Conservation (phyloP, 2,797 vertebrate species). For the Platalea minor region DNA sequence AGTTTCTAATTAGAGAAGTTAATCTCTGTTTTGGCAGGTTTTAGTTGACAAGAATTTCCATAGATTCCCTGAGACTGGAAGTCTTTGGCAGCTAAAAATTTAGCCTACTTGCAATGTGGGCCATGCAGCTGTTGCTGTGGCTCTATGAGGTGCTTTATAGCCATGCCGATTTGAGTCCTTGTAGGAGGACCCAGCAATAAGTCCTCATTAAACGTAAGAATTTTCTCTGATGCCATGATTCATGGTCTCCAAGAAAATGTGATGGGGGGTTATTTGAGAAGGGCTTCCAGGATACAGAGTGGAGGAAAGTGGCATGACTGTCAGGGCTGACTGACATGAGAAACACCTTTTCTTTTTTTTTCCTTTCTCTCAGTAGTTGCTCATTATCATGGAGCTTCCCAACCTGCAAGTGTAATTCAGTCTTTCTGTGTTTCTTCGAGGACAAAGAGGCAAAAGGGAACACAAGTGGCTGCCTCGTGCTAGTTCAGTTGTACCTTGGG, state of each 20-base stretch:
- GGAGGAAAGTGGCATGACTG: neutral
- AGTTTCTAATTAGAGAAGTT: neutral
- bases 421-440: neutral
- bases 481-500: neutral
- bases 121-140: neutral
- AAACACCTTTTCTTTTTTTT: neutral
- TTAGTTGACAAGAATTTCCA: neutral
- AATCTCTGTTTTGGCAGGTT: neutral
- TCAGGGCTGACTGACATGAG: neutral
- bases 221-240: neutral
- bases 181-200: neutral
- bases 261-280: neutral
- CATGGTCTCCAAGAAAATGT: neutral
- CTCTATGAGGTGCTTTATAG: neutral
- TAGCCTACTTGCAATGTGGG: neutral
- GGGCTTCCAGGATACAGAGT: neutral
- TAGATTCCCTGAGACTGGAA: neutral
- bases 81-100: neutral
- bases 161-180: accelerated
- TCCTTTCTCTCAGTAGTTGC: neutral
- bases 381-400: neutral
- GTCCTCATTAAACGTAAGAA: neutral
- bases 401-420: neutral
- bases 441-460: neutral
- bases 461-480: neutral